Evolutionary conservation across 1,140 invertebrate species (phyloP), one percentile per base, ranked within the genome.

Genomic region (Callitettix versicolor): DNA sequence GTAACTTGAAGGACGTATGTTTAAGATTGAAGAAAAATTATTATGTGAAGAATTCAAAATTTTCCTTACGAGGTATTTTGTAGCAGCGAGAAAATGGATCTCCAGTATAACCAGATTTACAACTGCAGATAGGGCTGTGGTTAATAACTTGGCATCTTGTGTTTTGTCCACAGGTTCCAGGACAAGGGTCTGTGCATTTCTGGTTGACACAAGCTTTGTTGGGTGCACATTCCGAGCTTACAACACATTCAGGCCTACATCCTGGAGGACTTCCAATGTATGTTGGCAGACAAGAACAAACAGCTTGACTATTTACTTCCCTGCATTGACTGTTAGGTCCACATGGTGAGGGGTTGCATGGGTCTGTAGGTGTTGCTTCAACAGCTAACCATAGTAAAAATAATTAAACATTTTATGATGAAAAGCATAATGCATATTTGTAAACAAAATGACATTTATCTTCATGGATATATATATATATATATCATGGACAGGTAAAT

Each of bases 51-150:
- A 58, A 73, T 64, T 55, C 65, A 59, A 61, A 71, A 74, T 65
- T 67, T 38, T 69, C 60, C 22, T 73, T 76, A 82, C 79, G 72
- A 70, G 74, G 69, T 62, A 76, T 64, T 40, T 64, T 62, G 43
- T 69, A 68, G 65, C 86, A 88, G 58, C 77, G 71, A 21, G 78
- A 66, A 60, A 86, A 86, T 40, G 87, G 84, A 75, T 89, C 82
- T 40, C 87, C 85, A 53, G 77, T 76, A 67, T 76, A 82, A 55
- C 78, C 76, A 42, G 73, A 61, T 15, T 74, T 73, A 64, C 86
- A 89, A 63, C 77, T 78, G 65, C 86, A 83, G 21, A 78, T 71
- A 15, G 80, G 76, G 40, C 69, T 74, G 61, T 83, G 80, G 64
- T 80, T 85, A 26, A 82, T 69, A 15, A 84, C 81, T 51, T 75